Evolutionary conservation across 2,888 invertebrate species (phyloP), one percentile per base, ranked within the genome.

Genomic region (Slavum lentiscoides): DNA sequence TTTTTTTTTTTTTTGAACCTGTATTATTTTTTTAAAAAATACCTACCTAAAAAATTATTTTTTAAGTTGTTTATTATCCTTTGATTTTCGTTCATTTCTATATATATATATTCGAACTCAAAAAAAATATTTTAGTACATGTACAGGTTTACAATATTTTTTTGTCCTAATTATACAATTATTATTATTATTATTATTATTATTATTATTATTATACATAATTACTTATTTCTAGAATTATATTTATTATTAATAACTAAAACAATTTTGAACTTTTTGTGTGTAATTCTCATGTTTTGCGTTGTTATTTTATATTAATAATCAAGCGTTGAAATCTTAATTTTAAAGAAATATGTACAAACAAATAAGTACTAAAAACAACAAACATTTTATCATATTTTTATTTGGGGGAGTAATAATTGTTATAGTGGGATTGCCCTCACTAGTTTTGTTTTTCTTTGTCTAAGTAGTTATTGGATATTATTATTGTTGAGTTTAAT

Each of bases 401-500:
- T 80, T 80, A 72, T 72, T 80, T 80, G n/a, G n/a, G 80, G 80
- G 72, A 80, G 80, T 80, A 80, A 80, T 80, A 80, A 72, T 80
- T 80, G 80, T 80, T 80, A 80, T 80, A 80, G 80, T 80, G 80
- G 80, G 80, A 80, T 80, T 80, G 64, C 49, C 11, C 80, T 80
- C 80, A 80, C 80, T 80, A 80, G 72, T 80, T 80, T 80, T 80
- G 80, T 80, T 80, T 80, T 80, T 80, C 80, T 80, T 70, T 80
- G 72, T 80, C 80, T 80, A 80, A 80, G 80, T 72, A 80, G 80
- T 80, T 80, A 80, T 80, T 80, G 72, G 72, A 80, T 80, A 80
- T 80, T 76, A 69, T 77, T 80, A 80, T 80, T 80, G 80, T 80
- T 80, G 80, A 80, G 80, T 80, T 80, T 80, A 80, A 80, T 80